Conservation (phyloP, 2,797 vertebrate species). For the Spea hammondii region DNA sequence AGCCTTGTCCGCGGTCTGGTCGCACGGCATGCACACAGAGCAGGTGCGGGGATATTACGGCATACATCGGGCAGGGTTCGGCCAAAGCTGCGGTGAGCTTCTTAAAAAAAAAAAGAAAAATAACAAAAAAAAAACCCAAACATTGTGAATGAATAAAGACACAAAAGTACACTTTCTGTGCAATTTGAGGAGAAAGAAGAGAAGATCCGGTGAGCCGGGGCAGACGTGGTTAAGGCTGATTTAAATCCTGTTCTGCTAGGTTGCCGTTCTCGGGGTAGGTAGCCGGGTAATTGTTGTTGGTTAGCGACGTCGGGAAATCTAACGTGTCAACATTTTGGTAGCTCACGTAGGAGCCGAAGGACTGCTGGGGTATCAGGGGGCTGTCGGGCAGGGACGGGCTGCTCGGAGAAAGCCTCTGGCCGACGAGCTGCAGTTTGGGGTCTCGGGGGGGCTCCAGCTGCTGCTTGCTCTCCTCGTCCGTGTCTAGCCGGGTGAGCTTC, state of each 20-base stretch:
- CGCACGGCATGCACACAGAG: slow-evolving; percentile 60
- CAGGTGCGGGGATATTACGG: slow-evolving; percentile 36
- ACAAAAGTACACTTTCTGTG: slow-evolving; percentile 56
- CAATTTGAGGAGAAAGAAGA: slow-evolving; percentile 54
- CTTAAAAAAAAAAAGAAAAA: slow-evolving; percentile 43
- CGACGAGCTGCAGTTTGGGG: slow-evolving; percentile 71
- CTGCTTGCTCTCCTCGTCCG: slow-evolving; percentile 74
- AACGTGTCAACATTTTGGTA: slow-evolving; percentile 69
- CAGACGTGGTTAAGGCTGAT: slow-evolving; percentile 77
- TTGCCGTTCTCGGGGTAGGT: slow-evolving; percentile 78
- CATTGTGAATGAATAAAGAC: slow-evolving; percentile 15
- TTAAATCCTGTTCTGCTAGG: slow-evolving; percentile 73
- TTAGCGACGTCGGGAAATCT: slow-evolving; percentile 71
- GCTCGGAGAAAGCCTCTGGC: slow-evolving; percentile 68
- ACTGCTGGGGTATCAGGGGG: slow-evolving; percentile 72
- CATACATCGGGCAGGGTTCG: slow-evolving; percentile 51
- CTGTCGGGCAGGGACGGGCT: slow-evolving; percentile 74
- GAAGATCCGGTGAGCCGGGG: slow-evolving; percentile 52
- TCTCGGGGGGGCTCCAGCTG: slow-evolving; percentile 76
- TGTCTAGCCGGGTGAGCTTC: slow-evolving; percentile 84
- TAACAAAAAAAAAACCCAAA: background rate
- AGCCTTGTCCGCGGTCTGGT: slow-evolving; percentile 46
- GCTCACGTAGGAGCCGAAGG: slow-evolving; percentile 74
- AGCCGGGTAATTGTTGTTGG: slow-evolving; percentile 69
- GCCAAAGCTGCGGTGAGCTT: slow-evolving; percentile 49